Evolutionary conservation across 1,140 invertebrate genomes (phyloP), one percentile per base, ranked within the genome.

Genomic region (Drosophila triauraria): DNA sequence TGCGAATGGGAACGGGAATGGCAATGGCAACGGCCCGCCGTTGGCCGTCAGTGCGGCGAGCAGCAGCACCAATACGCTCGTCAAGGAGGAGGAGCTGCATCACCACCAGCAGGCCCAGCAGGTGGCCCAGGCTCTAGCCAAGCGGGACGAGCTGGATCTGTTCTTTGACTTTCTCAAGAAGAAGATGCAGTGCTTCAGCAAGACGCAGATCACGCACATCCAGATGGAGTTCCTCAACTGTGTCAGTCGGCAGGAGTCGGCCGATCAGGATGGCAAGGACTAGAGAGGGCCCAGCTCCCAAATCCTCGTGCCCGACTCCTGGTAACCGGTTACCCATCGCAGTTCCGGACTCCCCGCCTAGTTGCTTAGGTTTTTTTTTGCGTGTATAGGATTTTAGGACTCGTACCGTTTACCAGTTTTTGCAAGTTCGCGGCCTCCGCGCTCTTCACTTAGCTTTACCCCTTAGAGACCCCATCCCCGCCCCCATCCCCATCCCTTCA

Each of bases 191-290:
- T 83, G 69, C 51, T 91, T 92, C 42, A 80, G 82, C 50, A 90
- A 87, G 23, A 81, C 83, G 12, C 88, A 92, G 50, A 91, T 92
- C 20, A 92, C 91, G 51, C 75, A 90, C 60, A 92, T 92, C 51
- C 91, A 92, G 63, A 86, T 92, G 70, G 91, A 92, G 64, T 92
- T 92, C 72, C 62, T 92, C 12, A 92, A 92, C 63, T 92, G 91
- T 54, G 91, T 92, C 27, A 76, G 90, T 17, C 70, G 84, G 23
- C 88, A 90, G 62, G 91, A 92, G 69, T 75, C 77, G 35, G 80
- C 69, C 96, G 95, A 82, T 95, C 94, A 63, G 97, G 94, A 94
- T 95, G 97, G 86, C 98, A 97, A 1, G 96, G 95, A 93, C 98
- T 96, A 93, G 69, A 38, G 40, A 1, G 17, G 23, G n/a, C 12